Base-by-base conservation (phyloP, 2,797 vertebrate genomes). In the Tapera naevia region DNA sequence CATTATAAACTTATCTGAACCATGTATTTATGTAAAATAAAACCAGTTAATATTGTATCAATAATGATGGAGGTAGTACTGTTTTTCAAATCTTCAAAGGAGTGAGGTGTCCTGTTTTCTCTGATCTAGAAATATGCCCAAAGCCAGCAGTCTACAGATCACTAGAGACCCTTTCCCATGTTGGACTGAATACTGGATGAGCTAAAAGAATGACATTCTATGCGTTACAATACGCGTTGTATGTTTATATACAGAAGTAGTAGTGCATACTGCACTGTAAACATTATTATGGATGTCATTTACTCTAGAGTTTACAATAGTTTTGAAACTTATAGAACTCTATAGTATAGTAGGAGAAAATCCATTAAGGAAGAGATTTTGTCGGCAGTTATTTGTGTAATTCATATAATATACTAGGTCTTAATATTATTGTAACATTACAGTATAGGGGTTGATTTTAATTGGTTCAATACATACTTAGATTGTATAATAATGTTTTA, bases 401-500 rank as follows among this genome's bases (percentile, higher is more conserved):
- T 85, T 78, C 60, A 35, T 86, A 57, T 46, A 80, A 70, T 73
- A 67, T 43, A 91, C 39, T 33, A 74, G 22, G 16, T 71, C 88
- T 43, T 14, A 67, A 82, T 64, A 67, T 64, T 70, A 67, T 50
- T 87, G 56, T 43, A 87, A 87, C 35, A 78, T 88, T 89, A 46
- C 30, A 12, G 0, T 61, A 57, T 82, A 95, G 91, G 67, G 5
- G 9, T 61, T 83, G 30, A 89, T 66, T 71, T 50, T 69, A 95
- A 93, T 72, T 88, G 65, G 65, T 80, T 57, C 39, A 46, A 62
- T 91, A 78, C 72, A 83, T 80, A 69, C 88, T 85, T 80, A 86
- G 45, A 54, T 35, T 19, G 22, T 30, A 32, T 45, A 73, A 80
- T 61, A 30, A 84, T 70, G 32, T 91, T 88, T 87, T 71, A 46